These are phyloP conservation scores for Lasioglossum albipes DNA, from an alignment of 1,140 invertebrate genomes.

Conservation along the genomic window DNA sequence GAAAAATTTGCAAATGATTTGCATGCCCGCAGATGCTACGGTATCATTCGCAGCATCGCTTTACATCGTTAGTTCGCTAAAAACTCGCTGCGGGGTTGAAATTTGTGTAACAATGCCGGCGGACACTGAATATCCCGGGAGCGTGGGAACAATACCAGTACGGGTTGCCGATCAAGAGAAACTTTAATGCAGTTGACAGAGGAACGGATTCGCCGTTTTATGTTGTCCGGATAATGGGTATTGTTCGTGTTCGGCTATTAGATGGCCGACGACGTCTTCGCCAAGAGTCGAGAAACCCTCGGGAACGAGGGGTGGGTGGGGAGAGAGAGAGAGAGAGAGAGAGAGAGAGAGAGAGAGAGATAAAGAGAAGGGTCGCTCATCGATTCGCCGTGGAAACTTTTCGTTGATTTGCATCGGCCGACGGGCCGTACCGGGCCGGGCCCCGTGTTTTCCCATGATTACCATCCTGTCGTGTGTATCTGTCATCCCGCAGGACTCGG, in stretches of 20 bases:
- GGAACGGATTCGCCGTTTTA: slow-evolving; percentile 48
- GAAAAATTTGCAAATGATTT: too few relatives aligned
- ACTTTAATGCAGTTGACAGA: slow-evolving; percentile 40
- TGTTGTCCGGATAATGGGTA: slow-evolving; percentile 40
- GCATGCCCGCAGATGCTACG: too few relatives aligned
- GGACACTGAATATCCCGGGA: neutral
- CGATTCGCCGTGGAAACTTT: slow-evolving; percentile 17
- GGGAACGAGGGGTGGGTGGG: neutral
- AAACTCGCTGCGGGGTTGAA: slow-evolving; percentile 3
- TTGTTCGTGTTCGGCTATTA: slow-evolving; percentile 41
- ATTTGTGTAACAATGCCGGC: slow-evolving; percentile 44
- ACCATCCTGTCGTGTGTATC: neutral
- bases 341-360: too few relatives aligned
- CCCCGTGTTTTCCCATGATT: slow-evolving; percentile 12
- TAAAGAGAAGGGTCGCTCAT: neutral
- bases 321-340: too few relatives aligned
- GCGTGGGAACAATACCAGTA: slow-evolving; percentile 41
- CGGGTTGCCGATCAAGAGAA: slow-evolving; percentile 22
- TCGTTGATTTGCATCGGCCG: neutral
- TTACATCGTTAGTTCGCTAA: neutral
- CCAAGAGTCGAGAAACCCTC: too few relatives aligned
- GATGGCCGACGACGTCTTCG: slow-evolving; percentile 15
- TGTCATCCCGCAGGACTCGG: neutral
- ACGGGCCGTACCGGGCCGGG: neutral
- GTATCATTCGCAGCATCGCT: neutral